Percentiles rank a stretch among this genome's conserved stretches.
These are phyloP conservation scores for Dolomedes plantarius DNA, from an alignment of 2,888 invertebrate genomes.

Conservation along the genomic window DNA sequence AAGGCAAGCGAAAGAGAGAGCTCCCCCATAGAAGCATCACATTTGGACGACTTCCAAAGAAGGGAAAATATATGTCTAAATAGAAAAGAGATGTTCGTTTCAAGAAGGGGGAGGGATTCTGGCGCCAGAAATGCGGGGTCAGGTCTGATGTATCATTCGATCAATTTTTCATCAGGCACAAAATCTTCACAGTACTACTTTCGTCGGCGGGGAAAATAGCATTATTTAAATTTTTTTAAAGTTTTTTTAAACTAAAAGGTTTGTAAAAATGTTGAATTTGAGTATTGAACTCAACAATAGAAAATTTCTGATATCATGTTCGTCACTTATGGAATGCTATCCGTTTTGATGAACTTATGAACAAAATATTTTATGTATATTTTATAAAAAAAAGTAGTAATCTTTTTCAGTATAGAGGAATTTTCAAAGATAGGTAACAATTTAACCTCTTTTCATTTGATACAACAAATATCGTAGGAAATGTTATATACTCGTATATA, in stretches of 20 bases:
- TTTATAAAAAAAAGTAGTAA: too few relatives aligned
- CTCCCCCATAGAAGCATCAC: background rate
- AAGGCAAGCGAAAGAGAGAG: background rate
- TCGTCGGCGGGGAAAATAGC: background rate
- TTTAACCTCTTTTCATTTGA: too few relatives aligned
- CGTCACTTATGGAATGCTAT: too few relatives aligned
- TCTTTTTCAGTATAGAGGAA: too few relatives aligned
- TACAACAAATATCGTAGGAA: too few relatives aligned
- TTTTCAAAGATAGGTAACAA: too few relatives aligned
- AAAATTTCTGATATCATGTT: too few relatives aligned
- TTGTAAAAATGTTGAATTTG: too few relatives aligned
- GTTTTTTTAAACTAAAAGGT: background rate
- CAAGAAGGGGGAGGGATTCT: background rate
- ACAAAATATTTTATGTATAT: too few relatives aligned
- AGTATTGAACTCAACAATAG: too few relatives aligned
- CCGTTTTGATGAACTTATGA: too few relatives aligned
- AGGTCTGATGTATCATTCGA: slow-evolving; percentile 12
- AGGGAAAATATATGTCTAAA: background rate
- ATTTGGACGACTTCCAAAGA: background rate
- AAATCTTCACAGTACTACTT: background rate
- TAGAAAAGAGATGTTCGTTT: background rate
- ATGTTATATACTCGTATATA: too few relatives aligned
- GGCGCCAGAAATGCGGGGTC: slow-evolving; percentile 14
- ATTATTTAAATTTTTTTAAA: background rate
- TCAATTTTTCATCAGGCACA: background rate